phyloP scores from a whole-genome alignment of 53 echinoderm and acorn worm genomes.

The Antedon mediterranea region DNA sequence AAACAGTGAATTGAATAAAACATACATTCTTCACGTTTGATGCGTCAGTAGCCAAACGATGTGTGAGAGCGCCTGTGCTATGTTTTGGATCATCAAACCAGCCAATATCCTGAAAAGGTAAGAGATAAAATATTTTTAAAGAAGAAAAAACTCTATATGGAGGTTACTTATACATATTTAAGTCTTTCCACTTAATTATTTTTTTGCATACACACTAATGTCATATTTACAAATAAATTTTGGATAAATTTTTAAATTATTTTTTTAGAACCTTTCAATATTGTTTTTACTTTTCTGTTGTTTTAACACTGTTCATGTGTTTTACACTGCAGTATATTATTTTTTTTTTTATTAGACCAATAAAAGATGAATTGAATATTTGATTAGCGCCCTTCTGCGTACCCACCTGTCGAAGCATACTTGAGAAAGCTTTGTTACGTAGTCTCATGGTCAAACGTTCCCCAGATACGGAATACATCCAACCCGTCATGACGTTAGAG shows the following conservation, averaged over 20 bases:
- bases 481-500: constrained; percentile 19
- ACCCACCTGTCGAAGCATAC: constrained; percentile 31
- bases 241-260: too few species aligned
- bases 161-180: too few species aligned
- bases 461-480: constrained; percentile 31
- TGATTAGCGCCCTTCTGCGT: background rate
- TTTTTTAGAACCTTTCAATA: too few species aligned
- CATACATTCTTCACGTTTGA: constrained; percentile 82
- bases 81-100: constrained; percentile 73
- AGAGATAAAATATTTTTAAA: background rate
- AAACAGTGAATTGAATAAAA: background rate
- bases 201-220: too few species aligned
- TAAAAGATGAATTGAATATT: too few species aligned
- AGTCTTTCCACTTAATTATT: too few species aligned
- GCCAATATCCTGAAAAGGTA: constrained; percentile 41
- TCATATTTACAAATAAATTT: too few species aligned
- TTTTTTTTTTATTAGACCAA: too few species aligned
- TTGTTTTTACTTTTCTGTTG: too few species aligned
- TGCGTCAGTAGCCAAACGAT: constrained; percentile 55
- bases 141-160: too few species aligned
- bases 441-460: constrained; percentile 28
- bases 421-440: constrained; percentile 27
- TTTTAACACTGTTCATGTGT: too few species aligned
- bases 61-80: constrained; percentile 77
- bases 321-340: too few species aligned